Base-by-base conservation (phyloP, 2,888 invertebrate genomes). In the Ochlodes sylvanus region DNA sequence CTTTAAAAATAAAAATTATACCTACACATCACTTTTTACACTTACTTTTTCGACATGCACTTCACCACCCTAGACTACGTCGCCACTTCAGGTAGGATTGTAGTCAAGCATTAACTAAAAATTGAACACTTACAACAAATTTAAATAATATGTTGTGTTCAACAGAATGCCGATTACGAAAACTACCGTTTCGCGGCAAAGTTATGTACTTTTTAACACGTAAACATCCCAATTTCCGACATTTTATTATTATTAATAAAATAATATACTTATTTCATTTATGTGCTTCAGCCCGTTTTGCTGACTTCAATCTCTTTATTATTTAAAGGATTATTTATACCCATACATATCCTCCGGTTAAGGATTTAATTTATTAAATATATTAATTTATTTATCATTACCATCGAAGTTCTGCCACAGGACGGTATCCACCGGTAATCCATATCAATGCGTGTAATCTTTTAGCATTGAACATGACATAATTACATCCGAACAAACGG, bases 401-500 rank as follows among this genome's bases (percentile, higher is more conserved):
- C 44, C 44, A 47, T 47, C 9, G 7, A 17, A 47, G 9, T 17
- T 7, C 6, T 17, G 44, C 15, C 7, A 47, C 44, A 9, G 15
- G 38, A 38, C 1, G 10, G 5, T 14, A 19, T 52, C 52, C 14
- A 21, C 0, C 21, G 21, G 21, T 52, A 52, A 38, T 57, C 52
- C 14, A 38, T 58, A 42, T 50, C 58, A 52, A 15, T 47, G 7
- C 38, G 14, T 17, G 41, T 63, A 27, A 52, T 58, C 58, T 58
- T 44, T 65, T 57, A 42, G 21, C 42, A 58, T 52, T 42, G 41
- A 44, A 50, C 58, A 65, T 58, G 65, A 58, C 50, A 58, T 65
- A 65, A 65, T 65, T 65, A 52, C 65, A 58, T 58, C 19, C 19
- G 55, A 7, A 58, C 19, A 41, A 58, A 57, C 64, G 34, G 44